phyloP scores from a whole-genome alignment of 2,888 invertebrate genomes.

The Dolomedes plantarius region DNA sequence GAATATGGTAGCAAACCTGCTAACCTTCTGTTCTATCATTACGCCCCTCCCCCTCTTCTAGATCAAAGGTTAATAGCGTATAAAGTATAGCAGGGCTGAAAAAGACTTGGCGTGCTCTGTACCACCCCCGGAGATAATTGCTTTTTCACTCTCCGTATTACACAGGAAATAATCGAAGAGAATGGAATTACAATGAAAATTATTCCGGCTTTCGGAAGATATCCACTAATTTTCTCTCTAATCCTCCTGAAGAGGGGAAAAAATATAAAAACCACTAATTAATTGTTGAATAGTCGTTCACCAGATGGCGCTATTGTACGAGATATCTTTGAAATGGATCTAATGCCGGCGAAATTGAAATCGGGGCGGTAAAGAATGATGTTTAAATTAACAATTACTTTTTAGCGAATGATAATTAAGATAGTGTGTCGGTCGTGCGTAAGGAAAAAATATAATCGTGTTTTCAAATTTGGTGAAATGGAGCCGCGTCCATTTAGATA shows the following conservation, averaged over 20 bases:
- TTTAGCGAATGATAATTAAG: no score
- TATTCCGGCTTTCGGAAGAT: constrained; percentile 2
- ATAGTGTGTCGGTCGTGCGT: no score
- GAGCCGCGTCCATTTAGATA: no score
- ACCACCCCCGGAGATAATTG: constrained; percentile 56
- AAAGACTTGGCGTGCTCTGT: constrained; percentile 31
- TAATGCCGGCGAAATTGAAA: neutral
- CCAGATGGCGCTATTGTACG: constrained; percentile 54
- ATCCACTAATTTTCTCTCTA: constrained; percentile 7
- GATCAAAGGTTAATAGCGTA: constrained; percentile 66
- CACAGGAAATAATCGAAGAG: constrained; percentile 10
- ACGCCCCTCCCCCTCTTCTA: constrained; percentile 19
- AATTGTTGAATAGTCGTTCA: constrained; percentile 36
- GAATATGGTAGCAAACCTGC: neutral
- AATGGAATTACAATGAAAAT: constrained; percentile 39
- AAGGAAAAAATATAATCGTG: no score
- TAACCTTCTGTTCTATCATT: constrained; percentile 30
- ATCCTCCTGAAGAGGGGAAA: no score
- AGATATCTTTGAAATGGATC: constrained; percentile 29
- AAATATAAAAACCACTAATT: constrained; percentile 60
- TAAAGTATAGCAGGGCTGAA: constrained; percentile 53
- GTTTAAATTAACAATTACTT: no score
- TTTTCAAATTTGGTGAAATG: no score
- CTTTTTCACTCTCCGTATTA: constrained; percentile 17
- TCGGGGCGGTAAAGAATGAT: no score